A percentile compares a stretch with the other conserved stretches of the same genome.
phyloP scores from a whole-genome alignment of 2,888 invertebrate species.

The Agrochola lota region DNA sequence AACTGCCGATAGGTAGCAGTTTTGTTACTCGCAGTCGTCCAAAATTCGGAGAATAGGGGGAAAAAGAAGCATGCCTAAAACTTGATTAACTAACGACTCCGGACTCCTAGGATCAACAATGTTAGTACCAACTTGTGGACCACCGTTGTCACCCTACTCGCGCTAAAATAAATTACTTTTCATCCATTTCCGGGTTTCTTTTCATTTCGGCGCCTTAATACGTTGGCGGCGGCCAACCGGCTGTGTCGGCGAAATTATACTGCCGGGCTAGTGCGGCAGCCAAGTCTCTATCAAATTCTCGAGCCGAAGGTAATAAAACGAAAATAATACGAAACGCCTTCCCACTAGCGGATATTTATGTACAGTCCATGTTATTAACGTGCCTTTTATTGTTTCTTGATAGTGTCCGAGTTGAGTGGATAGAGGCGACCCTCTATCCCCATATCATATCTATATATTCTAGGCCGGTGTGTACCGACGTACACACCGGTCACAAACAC shows the following conservation, averaged over 20 bases:
- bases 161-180: slow-evolving; percentile 84
- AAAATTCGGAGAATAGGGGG: neutral
- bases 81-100: slow-evolving; percentile 5
- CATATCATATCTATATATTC: no score
- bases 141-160: slow-evolving; percentile 75
- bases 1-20: neutral
- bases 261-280: slow-evolving; percentile 82
- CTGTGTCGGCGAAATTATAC: slow-evolving; percentile 86
- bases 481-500: neutral
- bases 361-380: slow-evolving; percentile 81
- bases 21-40: neutral
- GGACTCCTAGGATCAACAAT: slow-evolving; percentile 13
- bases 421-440: no score
- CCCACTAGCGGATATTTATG: slow-evolving; percentile 81
- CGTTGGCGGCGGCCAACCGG: slow-evolving; percentile 80
- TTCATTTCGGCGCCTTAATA: slow-evolving; percentile 86
- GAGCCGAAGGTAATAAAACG: slow-evolving; percentile 84
- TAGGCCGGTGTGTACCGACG: no score
- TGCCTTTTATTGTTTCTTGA: slow-evolving; percentile 78
- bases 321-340: slow-evolving; percentile 84
- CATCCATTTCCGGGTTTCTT: slow-evolving; percentile 85
- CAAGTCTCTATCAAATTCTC: slow-evolving; percentile 87
- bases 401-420: slow-evolving; percentile 59
- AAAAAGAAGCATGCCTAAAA: neutral
- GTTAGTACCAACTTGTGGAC: slow-evolving; percentile 53